These are phyloP conservation scores for Schizopygopsis malacanthus DNA, from an alignment of 2,797 vertebrate species.

Conservation along the genomic window DNA sequence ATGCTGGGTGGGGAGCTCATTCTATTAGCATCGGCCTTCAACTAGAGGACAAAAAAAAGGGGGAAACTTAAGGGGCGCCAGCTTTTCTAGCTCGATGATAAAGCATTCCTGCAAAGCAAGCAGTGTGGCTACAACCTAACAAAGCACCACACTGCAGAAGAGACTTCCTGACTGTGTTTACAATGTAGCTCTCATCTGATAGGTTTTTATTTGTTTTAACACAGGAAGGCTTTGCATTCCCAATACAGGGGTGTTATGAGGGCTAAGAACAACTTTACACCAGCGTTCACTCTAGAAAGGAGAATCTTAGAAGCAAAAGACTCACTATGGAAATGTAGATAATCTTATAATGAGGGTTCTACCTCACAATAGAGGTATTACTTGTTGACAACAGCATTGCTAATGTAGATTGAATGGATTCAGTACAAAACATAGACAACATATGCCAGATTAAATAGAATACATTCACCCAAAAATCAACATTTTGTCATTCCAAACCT, in stretches of 20 bases:
- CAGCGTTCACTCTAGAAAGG: background rate
- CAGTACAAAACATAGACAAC: background rate
- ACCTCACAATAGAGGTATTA: background rate
- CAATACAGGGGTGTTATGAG: constrained; percentile 53
- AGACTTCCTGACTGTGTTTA: constrained; percentile 57
- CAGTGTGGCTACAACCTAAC: constrained; percentile 1
- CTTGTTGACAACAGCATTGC: background rate
- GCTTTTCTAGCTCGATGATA: background rate
- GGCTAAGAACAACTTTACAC: constrained; percentile 23
- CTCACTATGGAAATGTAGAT: background rate
- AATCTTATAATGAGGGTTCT: background rate
- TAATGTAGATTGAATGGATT: background rate
- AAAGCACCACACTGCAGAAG: constrained; percentile 5
- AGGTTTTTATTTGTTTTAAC: constrained; percentile 56
- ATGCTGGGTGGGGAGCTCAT: constrained; percentile 30
- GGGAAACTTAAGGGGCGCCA: background rate
- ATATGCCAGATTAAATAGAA: background rate
- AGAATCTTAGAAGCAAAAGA: background rate
- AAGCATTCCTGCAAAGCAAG: constrained; percentile 19
- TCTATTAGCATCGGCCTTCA: background rate
- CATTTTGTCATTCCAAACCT: background rate
- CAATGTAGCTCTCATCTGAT: constrained; percentile 57
- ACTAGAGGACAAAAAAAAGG: background rate
- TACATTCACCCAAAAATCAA: background rate
- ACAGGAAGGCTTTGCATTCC: constrained; percentile 53